These are phyloP conservation scores for Psammodynastes pulverulentus DNA, from an alignment of 2,113 vertebrate species.

Conservation along the genomic window DNA sequence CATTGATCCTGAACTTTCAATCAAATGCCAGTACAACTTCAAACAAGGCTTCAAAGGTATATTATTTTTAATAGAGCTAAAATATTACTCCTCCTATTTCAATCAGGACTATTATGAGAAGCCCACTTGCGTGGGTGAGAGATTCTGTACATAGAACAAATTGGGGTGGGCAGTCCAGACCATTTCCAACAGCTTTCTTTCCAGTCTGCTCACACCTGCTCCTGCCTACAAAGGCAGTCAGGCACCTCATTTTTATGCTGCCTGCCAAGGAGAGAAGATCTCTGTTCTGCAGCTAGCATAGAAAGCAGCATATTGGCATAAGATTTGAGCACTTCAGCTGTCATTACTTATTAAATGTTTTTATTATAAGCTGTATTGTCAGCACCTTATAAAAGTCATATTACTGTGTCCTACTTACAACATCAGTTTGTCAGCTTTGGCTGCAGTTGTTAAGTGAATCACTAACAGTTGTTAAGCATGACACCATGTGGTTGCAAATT, in stretches of 20 bases:
- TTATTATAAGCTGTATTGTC: neutral
- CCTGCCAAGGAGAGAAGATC: neutral
- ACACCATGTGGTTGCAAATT: neutral
- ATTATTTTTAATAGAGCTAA: neutral
- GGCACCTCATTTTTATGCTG: neutral
- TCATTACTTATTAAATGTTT: neutral
- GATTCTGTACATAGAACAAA: neutral
- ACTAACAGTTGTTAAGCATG: neutral
- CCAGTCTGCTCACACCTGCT: neutral
- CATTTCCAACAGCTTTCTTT: neutral
- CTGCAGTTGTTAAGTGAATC: neutral
- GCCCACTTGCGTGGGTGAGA: neutral
- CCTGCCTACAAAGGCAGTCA: neutral
- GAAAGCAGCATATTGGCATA: neutral
- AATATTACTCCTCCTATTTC: neutral
- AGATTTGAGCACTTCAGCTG: neutral
- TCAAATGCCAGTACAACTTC: neutral
- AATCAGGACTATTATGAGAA: neutral
- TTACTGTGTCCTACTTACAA: neutral
- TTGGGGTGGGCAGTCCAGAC: neutral
- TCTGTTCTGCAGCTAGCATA: neutral
- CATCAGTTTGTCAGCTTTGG: neutral
- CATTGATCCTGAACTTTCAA: neutral
- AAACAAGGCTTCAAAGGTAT: neutral
- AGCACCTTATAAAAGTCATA: neutral